Percentiles rank a stretch among this genome's conserved stretches.
phyloP scores from a whole-genome alignment of 2,888 invertebrate genomes.

The Brachypterus glaber region DNA sequence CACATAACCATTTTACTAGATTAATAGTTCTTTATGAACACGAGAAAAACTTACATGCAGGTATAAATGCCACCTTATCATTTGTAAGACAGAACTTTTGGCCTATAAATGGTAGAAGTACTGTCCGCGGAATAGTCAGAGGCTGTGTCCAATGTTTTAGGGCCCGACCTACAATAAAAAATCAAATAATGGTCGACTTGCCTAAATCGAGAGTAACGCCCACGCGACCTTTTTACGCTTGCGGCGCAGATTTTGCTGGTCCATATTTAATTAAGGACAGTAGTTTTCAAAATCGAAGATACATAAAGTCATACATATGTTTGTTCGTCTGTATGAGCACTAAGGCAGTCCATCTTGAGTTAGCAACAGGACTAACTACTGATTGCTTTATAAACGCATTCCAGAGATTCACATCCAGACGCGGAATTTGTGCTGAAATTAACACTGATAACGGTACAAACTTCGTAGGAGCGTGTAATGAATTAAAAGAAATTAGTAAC shows the following conservation, averaged over 20 bases:
- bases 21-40: constrained; percentile 11
- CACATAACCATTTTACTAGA: constrained; percentile 11
- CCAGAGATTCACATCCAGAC: too few relatives aligned
- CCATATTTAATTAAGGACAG: constrained; percentile 16
- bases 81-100: constrained; percentile 17
- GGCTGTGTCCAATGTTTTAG: constrained; percentile 16
- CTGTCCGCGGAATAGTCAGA: constrained; percentile 13
- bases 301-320: too few relatives aligned
- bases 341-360: too few relatives aligned
- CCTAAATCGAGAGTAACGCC: constrained; percentile 13
- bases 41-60: constrained; percentile 14
- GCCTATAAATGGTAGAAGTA: constrained; percentile 15
- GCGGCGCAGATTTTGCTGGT: constrained; percentile 20
- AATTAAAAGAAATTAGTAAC: too few relatives aligned
- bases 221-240: constrained; percentile 15
- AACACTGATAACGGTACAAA: too few relatives aligned
- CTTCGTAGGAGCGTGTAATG: too few relatives aligned
- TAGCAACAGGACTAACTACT: too few relatives aligned
- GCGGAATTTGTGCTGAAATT: too few relatives aligned
- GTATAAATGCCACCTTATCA: constrained; percentile 15
- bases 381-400: too few relatives aligned
- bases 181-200: constrained; percentile 16
- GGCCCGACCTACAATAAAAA: constrained; percentile 9
- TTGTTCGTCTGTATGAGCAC: too few relatives aligned
- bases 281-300: constrained; percentile 6